These are phyloP conservation scores for Drosophila kanekoi DNA, from an alignment of 2,888 invertebrate species.

Conservation along the genomic window DNA sequence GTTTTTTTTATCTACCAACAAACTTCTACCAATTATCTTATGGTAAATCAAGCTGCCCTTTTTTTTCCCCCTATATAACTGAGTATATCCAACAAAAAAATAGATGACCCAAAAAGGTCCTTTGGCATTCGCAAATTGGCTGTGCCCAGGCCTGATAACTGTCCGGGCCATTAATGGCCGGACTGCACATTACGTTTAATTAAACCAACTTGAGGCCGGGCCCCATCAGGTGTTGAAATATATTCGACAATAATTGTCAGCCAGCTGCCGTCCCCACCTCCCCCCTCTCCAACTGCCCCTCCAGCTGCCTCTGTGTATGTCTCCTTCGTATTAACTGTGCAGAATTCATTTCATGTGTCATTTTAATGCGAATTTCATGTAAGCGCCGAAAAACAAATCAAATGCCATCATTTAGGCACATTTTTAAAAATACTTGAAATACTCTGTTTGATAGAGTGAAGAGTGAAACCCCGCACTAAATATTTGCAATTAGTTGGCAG, in stretches of 20 bases:
- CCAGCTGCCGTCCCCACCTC: not conserved
- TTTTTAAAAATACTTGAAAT: constrained; percentile 21
- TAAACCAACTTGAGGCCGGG: constrained; percentile 51
- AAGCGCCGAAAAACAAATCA: constrained; percentile 44
- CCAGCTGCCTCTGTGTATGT: not conserved
- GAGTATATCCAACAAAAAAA: constrained; percentile 19
- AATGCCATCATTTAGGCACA: constrained; percentile 39
- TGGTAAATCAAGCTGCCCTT: no score
- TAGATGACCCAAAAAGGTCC: constrained; percentile 30
- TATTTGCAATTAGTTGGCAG: constrained; percentile 51
- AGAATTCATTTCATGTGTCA: constrained; percentile 46
- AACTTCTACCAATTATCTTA: not conserved
- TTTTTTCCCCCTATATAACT: not conserved
- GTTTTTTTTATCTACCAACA: no score
- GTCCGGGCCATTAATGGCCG: constrained; percentile 37
- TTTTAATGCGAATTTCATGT: constrained; percentile 75
- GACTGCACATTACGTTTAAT: constrained; percentile 68
- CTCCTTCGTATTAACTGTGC: constrained; percentile 13
- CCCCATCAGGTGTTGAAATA: constrained; percentile 57
- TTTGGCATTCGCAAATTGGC: constrained; percentile 43
- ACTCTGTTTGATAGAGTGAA: constrained; percentile 7
- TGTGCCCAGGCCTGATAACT: constrained; percentile 42
- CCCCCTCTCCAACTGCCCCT: no score
- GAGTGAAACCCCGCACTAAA: constrained; percentile 11
- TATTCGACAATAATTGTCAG: constrained; percentile 53